phyloP scores from a whole-genome alignment of 1,140 invertebrate genomes.

The Leptoteleia sp. region DNA sequence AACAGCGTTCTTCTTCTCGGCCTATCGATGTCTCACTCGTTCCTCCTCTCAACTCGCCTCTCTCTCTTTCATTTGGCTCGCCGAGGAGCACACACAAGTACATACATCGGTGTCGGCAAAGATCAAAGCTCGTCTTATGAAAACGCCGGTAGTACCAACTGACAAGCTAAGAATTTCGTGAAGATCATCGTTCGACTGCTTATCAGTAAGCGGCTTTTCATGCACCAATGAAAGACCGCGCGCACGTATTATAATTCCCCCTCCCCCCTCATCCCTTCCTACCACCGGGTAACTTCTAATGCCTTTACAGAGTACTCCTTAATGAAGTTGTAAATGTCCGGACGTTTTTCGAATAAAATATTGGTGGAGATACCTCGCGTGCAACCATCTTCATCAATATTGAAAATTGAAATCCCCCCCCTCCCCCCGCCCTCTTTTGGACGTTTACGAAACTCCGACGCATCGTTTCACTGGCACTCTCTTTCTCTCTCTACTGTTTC shows the following conservation, averaged over 20 bases:
- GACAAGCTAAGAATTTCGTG: conserved; percentile 79
- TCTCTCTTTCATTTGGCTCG: conserved; percentile 28
- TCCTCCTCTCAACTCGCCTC: neutral
- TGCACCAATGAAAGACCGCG: conserved; percentile 59
- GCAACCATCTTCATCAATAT: conserved; percentile 43
- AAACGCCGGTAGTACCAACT: conserved; percentile 78
- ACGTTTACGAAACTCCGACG: conserved; percentile 3
- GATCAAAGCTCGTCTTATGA: conserved; percentile 76
- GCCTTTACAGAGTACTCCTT: conserved; percentile 39
- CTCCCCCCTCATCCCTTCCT: too few relatives aligned
- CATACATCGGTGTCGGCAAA: conserved; percentile 72
- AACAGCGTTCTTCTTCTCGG: conserved; percentile 19
- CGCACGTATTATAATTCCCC: conserved; percentile 46
- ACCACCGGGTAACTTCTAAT: conserved; percentile 58
- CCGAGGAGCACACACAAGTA: conserved; percentile 55
- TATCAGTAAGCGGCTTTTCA: conserved; percentile 74
- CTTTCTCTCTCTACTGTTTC: too few relatives aligned
- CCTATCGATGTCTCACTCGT: conserved; percentile 17
- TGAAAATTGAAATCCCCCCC: too few relatives aligned
- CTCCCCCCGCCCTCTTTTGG: neutral
- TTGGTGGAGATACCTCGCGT: conserved; percentile 35
- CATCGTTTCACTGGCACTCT: neutral
- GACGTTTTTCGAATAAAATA: conserved; percentile 45
- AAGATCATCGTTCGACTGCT: conserved; percentile 77
- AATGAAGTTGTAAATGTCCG: conserved; percentile 65